Conservation (phyloP, 2,797 vertebrate species). For the Benthosema pterotum region DNA sequence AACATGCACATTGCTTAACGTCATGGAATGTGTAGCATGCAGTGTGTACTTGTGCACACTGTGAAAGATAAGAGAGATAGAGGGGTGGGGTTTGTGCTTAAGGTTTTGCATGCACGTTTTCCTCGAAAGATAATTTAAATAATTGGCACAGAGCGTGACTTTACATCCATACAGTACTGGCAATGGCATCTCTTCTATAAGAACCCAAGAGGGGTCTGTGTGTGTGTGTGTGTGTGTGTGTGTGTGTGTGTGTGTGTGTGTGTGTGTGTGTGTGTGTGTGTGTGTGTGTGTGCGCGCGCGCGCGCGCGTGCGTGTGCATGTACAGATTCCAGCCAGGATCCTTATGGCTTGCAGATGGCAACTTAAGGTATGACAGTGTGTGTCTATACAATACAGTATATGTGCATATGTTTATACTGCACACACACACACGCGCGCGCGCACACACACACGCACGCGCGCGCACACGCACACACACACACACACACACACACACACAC, state of each 20-base stretch:
- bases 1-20: constrained; percentile 50
- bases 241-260: constrained; percentile 20
- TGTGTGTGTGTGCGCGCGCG: constrained; percentile 2
- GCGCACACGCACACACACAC: background rate
- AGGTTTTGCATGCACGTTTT: constrained; percentile 57
- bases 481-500: constrained; percentile 20
- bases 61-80: background rate
- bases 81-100: constrained; percentile 28
- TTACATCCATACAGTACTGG: constrained; percentile 15
- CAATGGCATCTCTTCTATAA: no score
- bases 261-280: constrained; percentile 10
- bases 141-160: constrained; percentile 64
- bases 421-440: background rate
- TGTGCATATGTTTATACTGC: no score
- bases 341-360: constrained; percentile 77
- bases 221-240: constrained; percentile 5
- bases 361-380: constrained; percentile 58
- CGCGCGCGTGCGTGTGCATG: constrained; percentile 15
- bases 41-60: background rate
- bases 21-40: constrained; percentile 24
- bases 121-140: constrained; percentile 64
- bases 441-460: constrained; percentile 4
- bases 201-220: background rate
- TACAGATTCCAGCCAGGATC: constrained; percentile 63
- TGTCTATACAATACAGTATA: no score